Conservation (phyloP, 2,113 vertebrate species). For the Hystrix cristata region DNA sequence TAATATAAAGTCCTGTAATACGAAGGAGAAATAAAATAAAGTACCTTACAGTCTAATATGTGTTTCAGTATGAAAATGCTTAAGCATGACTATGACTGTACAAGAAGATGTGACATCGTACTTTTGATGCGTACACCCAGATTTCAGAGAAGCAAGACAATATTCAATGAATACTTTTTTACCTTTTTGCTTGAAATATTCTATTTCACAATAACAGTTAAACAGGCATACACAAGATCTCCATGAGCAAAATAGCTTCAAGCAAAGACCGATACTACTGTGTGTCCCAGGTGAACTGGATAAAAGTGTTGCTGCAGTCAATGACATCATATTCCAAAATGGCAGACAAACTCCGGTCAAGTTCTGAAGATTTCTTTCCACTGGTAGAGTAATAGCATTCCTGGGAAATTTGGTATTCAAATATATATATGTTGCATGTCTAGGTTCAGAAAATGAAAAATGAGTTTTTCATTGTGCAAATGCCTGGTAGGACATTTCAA, state of each 20-base stretch:
- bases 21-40: constrained; percentile 1
- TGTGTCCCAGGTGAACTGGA: background rate
- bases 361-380: background rate
- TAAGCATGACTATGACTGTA: background rate
- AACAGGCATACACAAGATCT: background rate
- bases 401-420: background rate
- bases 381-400: background rate
- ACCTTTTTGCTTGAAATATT: background rate
- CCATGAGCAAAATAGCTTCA: background rate
- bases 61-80: background rate
- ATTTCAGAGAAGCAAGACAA: background rate
- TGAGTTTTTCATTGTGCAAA: background rate
- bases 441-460: background rate
- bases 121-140: background rate
- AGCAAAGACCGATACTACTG: background rate
- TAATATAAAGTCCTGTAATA: background rate
- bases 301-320: accelerated
- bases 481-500: background rate
- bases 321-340: background rate
- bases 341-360: background rate
- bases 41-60: background rate
- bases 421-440: too few relatives aligned
- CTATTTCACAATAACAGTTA: background rate
- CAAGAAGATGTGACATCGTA: background rate
- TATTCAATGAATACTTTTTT: background rate